Evolutionary conservation across 1,140 invertebrate species (phyloP), one percentile per base, ranked within the genome.

Genomic region (Saccostrea echinata): DNA sequence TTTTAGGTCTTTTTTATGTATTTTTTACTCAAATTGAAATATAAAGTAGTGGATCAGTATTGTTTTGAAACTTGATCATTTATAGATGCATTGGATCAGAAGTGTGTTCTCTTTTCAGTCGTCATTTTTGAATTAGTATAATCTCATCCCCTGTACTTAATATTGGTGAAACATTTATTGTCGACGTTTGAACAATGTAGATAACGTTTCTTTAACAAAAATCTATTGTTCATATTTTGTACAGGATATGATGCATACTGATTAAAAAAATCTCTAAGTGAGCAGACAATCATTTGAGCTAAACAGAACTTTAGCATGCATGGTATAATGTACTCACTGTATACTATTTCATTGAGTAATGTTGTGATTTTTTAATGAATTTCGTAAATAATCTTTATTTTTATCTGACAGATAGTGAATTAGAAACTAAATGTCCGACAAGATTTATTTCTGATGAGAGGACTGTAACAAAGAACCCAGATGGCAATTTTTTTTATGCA

Each of bases 161-260:
- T 33, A 76, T 76, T 76, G 68, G 16, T 61, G 18, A 61, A 61
- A 21, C 0, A 0, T 61, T 61, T n/a, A 21, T 61, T 61, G 0
- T 61, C 6, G 43, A 21, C 18, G 4, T 61, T 3, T 3, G 27
- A 76, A 13, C 27, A 30, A 33, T 30, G 68, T 76, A 12, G 13
- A 27, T 68, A 30, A 11, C 24, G 27, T 76, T 30, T 30, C 68
- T 76, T 33, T 76, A 27, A 16, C 27, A 30, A 30, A 33, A 64
- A 30, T 13, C 18, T 27, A 33, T 76, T 76, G 24, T 33, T 76
- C 27, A 76, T 43, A 27, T 76, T 30, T 11, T 76, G 13, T 30
- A 76, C 68, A 76, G 68, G 68, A 76, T 76, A 30, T 76, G 68
- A 76, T 76, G 68, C 68, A 76, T 11, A 27, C 33, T 76, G 68